These are phyloP conservation scores for Nesogale talazaci DNA, from an alignment of 2,113 vertebrate species.

Conservation along the genomic window DNA sequence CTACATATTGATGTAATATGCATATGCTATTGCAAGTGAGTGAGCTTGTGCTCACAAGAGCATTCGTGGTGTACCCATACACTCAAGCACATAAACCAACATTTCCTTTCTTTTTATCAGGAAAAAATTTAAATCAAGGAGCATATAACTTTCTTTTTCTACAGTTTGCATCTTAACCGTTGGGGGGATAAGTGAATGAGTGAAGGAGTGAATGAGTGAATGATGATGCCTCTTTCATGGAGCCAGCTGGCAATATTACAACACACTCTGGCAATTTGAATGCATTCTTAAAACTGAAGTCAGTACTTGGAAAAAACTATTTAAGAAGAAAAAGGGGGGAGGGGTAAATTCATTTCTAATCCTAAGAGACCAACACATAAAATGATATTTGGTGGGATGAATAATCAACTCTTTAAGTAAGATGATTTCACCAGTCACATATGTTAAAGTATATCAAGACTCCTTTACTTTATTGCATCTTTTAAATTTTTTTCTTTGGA, in stretches of 20 bases:
- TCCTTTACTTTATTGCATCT: background rate
- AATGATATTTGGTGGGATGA: background rate
- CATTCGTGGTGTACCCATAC: no score
- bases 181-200: background rate
- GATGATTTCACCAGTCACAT: background rate
- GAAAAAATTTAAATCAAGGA: conserved; percentile 60
- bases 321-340: background rate
- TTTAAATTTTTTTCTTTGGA: background rate
- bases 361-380: background rate
- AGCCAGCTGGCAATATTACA: background rate
- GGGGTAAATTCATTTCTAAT: background rate
- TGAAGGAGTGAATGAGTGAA: background rate
- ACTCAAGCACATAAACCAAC: background rate
- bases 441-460: background rate
- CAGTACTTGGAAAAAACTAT: background rate
- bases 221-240: background rate
- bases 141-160: conserved; percentile 50
- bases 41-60: no score
- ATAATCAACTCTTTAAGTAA: background rate
- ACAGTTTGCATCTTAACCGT: conserved; percentile 46
- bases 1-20: no score
- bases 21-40: background rate
- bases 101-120: background rate
- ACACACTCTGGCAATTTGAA: background rate
- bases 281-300: background rate